Base-by-base conservation (phyloP, 2,888 invertebrate species). In the Drosophila gaucha region DNA sequence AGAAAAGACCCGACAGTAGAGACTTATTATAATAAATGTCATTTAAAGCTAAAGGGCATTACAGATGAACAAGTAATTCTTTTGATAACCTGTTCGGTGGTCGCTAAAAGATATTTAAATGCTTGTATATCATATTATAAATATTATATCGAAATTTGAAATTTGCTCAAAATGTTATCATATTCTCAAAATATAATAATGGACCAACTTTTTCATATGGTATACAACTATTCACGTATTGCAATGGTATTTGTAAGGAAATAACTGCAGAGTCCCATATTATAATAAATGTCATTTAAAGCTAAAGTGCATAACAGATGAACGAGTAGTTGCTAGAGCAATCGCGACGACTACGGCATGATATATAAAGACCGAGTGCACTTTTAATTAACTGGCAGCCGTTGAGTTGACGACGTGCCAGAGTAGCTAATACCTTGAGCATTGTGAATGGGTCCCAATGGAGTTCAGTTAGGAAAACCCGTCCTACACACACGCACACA, bases 371-470 rank as follows among this genome's bases (percentile, higher is more conserved):
- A 20, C 72, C 60, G 57, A 67, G 50, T 71, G 60, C 49, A 38
- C 63, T 62, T 80, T 71, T 67, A 83, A 83, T 78, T 80, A 77
- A 78, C 62, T 60, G 58, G 63, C 30, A n/a, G n/a, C 14, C 16
- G 35, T 16, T 24, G 39, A 43, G 47, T 33, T 36, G 36, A 65
- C 52, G 41, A 43, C 52, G 50, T 47, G 30, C 16, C 35, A 41
- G 41, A 47, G 67, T 55, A 52, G 59, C 66, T 69, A 64, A 74
- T 24, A 64, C 68, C 68, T 54, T 44, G 64, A 26, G 44, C 62
- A 39, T 38, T 54, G 33, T n/a, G 16, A 33, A 43, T 38, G 52
- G 33, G 26, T 22, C 41, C 26, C 24, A 28, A 52, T 35, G 51
- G 31, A 22, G 28, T 14, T 22, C 10, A 20, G 18, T 14, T 22